Evolutionary conservation across 2,797 vertebrate species (phyloP), one percentile per base, ranked within the genome.

Genomic region (Echiichthys vipera): DNA sequence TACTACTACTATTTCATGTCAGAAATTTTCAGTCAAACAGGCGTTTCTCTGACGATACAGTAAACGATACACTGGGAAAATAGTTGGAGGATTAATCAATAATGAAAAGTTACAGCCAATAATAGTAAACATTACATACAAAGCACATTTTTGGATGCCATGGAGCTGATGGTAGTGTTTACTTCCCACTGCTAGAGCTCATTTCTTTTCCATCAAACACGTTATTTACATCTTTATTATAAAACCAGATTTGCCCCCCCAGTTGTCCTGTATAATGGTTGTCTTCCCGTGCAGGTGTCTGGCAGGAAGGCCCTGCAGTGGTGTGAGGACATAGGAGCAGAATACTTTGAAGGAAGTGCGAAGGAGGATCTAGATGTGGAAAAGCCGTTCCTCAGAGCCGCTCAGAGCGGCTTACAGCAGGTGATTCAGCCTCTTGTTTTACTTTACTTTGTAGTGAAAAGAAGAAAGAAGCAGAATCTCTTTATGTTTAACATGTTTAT

Each of bases 401-500:
- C 92, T 8, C 70, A 34, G 57, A 24, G 46, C 0, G 87, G 74
- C 27, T 55, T 91, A 7, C 78, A 58, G 15, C 84, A 89, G 90
- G 91, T 90, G 65, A 80, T 42, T 71, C 4, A 13, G 2, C 20
- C n/a, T 0, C 2, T 11, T 27, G 8, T 27, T 3, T 25, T 5
- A 2, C 15, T 24, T 20, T 2, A 0, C n/a, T 59, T 50, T 49
- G 2, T 11, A 13, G 14, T 15, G 11, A 56, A 20, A 18, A 65
- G 17, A 74, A 20, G 1, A 15, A 71, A 17, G 32, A 81, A 50
- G 58, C 66, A 46, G 15, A 13, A 24, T 25, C 4, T 70, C 46
- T 62, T 24, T 84, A 83, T 88, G 86, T 94, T 94, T 92, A 91
- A 92, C 91, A 92, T 90, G 90, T 93, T 92, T 93, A 90, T 92